Percentiles rank a stretch among this genome's conserved stretches.
phyloP scores from a whole-genome alignment of 2,113 vertebrate genomes.

The Pluvianellus socialis region DNA sequence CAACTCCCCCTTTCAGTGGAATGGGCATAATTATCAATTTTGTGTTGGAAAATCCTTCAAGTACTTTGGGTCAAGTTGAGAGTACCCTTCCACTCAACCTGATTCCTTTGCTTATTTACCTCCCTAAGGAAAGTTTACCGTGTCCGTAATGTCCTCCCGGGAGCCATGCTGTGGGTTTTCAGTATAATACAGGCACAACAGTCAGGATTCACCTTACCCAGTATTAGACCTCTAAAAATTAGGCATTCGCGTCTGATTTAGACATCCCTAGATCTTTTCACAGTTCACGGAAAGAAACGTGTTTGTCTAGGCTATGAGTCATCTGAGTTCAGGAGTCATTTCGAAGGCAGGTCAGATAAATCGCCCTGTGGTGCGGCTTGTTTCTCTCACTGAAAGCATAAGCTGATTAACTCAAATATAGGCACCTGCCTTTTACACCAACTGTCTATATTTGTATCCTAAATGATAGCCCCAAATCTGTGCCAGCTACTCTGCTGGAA shows the following conservation, averaged over 20 bases:
- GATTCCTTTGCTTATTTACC: neutral
- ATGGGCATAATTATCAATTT: neutral
- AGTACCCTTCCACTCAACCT: neutral
- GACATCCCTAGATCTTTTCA: neutral
- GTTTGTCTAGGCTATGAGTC: neutral
- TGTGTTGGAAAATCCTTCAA: neutral
- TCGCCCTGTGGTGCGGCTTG: neutral
- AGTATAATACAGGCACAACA: neutral
- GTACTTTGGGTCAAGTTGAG: neutral
- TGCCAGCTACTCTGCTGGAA: neutral
- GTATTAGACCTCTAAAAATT: neutral
- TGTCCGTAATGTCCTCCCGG: neutral
- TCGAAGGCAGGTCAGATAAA: neutral
- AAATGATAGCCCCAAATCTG: neutral
- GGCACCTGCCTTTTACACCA: conserved; percentile 12
- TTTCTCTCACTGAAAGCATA: neutral
- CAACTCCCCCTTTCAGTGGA: neutral
- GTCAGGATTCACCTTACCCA: neutral
- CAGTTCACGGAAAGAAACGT: neutral
- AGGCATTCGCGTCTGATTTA: neutral
- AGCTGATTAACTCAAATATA: conserved; percentile 20
- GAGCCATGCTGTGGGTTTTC: neutral
- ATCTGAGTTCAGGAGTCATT: neutral
- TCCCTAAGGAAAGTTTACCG: neutral
- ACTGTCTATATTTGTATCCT: neutral